Conservation (phyloP, 2,113 vertebrate genomes). For the Urocolius indicus region DNA sequence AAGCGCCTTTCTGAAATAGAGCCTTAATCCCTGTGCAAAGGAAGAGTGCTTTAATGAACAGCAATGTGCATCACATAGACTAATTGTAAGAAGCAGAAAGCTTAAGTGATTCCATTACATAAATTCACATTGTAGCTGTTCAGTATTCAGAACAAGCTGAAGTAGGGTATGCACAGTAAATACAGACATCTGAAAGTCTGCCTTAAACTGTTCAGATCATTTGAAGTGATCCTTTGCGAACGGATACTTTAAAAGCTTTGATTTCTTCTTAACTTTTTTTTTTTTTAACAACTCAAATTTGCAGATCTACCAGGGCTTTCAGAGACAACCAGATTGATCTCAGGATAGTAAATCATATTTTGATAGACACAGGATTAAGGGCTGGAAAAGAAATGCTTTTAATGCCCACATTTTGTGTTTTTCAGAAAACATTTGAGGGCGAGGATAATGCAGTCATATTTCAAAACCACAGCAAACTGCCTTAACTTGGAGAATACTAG, state of each 20-base stretch:
- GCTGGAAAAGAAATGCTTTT: background rate
- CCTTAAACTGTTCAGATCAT: background rate
- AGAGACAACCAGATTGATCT: background rate
- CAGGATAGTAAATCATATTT: background rate
- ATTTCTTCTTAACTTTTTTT: background rate
- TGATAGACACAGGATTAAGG: background rate
- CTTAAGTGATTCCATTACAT: background rate
- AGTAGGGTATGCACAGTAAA: background rate
- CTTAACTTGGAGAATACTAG: background rate
- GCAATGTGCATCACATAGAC: background rate
- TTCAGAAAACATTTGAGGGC: background rate
- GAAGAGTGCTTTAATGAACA: conserved; percentile 23
- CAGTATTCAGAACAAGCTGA: conserved; percentile 32
- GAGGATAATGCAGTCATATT: background rate
- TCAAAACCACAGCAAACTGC: background rate
- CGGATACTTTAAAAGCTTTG: background rate
- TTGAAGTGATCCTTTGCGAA: conserved; percentile 19
- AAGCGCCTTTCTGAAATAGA: conserved; percentile 1
- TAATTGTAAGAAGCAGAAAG: conserved; percentile 21
- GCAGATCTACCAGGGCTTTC: background rate
- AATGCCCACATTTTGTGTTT: background rate
- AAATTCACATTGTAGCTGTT: conserved; percentile 12
- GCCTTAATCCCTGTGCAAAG: background rate
- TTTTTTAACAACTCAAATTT: background rate
- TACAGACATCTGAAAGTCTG: background rate